Conservation (phyloP, 2,797 vertebrate species). For the Hyperoplus lanceolatus region DNA sequence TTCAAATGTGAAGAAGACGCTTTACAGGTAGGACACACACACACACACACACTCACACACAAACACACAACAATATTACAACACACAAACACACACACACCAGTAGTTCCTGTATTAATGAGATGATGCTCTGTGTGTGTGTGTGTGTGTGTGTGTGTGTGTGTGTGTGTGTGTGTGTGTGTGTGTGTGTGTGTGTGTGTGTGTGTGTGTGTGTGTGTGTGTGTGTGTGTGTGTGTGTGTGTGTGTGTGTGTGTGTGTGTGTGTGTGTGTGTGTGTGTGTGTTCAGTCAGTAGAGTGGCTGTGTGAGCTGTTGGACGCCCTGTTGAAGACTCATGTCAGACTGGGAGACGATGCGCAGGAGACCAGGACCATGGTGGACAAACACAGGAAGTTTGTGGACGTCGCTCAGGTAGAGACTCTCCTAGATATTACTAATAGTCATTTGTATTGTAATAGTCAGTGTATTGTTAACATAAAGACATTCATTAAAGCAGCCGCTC, state of each 20-base stretch:
- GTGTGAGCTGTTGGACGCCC: slow-evolving; percentile 94
- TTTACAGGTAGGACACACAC: slow-evolving; percentile 88
- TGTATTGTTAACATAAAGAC: no score
- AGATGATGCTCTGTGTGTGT: neutral
- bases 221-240: no score
- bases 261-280: slow-evolving; percentile 16
- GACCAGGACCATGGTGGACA: slow-evolving; percentile 96
- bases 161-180: slow-evolving; percentile 12
- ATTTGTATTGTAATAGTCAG: neutral
- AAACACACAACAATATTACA: neutral
- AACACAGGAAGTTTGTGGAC: slow-evolving; percentile 98
- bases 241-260: neutral
- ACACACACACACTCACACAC: neutral
- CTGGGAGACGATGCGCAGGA: slow-evolving; percentile 95
- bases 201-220: no score
- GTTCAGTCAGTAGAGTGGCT: slow-evolving; percentile 96
- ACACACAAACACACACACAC: neutral
- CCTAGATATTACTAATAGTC: no score
- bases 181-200: slow-evolving; percentile 12
- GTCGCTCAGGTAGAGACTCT: slow-evolving; percentile 92
- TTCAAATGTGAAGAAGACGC: slow-evolving; percentile 99
- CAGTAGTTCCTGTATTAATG: neutral
- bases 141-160: no score
- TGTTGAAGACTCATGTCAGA: slow-evolving; percentile 95
- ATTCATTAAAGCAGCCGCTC: no score